Percentiles rank a stretch among this genome's conserved stretches.
phyloP scores from a whole-genome alignment of 2,797 vertebrate genomes.

The Neosalanx taihuensis region DNA sequence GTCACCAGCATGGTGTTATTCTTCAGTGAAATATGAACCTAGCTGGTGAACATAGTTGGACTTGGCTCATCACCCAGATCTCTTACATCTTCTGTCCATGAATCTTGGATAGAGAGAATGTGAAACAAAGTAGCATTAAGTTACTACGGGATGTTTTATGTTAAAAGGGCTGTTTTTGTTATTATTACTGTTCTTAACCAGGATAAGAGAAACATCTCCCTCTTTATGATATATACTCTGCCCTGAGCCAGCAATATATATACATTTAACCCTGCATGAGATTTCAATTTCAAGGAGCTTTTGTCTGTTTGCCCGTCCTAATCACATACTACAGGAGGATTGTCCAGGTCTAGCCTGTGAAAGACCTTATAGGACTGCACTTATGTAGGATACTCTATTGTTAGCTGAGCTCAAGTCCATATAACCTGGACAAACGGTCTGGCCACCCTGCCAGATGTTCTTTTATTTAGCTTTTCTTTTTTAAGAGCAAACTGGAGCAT shows the following conservation, averaged over 20 bases:
- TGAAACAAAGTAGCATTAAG: conserved; percentile 27
- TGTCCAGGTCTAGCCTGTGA: conserved; percentile 44
- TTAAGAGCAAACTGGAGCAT: conserved; percentile 52
- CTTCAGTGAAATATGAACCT: conserved; percentile 26
- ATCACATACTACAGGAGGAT: conserved; percentile 54
- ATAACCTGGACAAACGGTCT: conserved; percentile 53
- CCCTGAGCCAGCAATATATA: conserved; percentile 49
- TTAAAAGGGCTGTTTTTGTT: conserved; percentile 49
- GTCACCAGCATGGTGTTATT: background rate
- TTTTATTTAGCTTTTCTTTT: conserved; percentile 63
- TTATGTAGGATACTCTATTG: conserved; percentile 48
- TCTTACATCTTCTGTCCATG: conserved; percentile 6
- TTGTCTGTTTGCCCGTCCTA: conserved; percentile 48
- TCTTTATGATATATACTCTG: conserved; percentile 31
- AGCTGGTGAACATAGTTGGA: conserved; percentile 35
- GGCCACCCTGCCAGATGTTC: conserved; percentile 69
- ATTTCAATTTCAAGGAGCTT: conserved; percentile 72
- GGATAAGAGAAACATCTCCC: conserved; percentile 48
- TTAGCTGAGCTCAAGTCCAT: conserved; percentile 56
- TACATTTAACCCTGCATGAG: conserved; percentile 52
- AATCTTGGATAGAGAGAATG: conserved; percentile 33
- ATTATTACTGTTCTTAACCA: conserved; percentile 45
- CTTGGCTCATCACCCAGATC: conserved; percentile 23
- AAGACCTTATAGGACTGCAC: conserved; percentile 38
- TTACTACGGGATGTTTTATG: conserved; percentile 34